Evolutionary conservation across 2,113 vertebrate genomes (phyloP).

Genomic region (Emydocephalus ijimae): DNA sequence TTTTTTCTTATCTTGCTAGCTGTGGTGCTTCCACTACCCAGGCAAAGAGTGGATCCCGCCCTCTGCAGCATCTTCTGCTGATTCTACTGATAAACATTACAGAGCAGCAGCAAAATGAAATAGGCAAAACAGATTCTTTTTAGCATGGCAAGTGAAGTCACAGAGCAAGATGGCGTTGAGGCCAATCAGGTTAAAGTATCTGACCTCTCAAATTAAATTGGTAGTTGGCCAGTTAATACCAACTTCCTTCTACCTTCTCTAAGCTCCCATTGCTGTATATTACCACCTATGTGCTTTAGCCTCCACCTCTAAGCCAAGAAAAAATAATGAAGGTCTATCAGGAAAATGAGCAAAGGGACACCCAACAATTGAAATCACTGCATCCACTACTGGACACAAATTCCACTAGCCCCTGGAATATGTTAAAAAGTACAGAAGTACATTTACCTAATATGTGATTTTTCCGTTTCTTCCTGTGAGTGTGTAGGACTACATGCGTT

Average conservation of each 20-base stretch:
- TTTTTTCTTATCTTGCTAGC: not conserved
- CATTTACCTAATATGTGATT: not conserved
- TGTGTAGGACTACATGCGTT: not conserved
- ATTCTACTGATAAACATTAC: not conserved
- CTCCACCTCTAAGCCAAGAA: not conserved
- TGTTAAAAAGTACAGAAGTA: not conserved
- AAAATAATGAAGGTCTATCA: not conserved
- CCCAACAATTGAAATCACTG: not conserved
- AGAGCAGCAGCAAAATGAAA: not conserved
- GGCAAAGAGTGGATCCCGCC: not conserved
- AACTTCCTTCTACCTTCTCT: not conserved
- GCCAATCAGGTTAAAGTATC: not conserved
- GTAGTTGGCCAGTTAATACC: not conserved
- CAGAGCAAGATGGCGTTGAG: not conserved
- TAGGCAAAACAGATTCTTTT: not conserved
- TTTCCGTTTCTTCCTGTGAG: not conserved
- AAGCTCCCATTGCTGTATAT: not conserved
- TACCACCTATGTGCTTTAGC: not conserved
- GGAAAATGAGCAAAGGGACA: not conserved
- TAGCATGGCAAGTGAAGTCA: not conserved
- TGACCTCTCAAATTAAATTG: not conserved
- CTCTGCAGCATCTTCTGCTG: not conserved
- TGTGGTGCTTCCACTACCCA: not conserved
- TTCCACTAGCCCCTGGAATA: not conserved
- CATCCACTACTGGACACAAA: not conserved